Evolutionary conservation across 1,140 invertebrate species (phyloP).

Genomic region (Leucophenga varia): DNA sequence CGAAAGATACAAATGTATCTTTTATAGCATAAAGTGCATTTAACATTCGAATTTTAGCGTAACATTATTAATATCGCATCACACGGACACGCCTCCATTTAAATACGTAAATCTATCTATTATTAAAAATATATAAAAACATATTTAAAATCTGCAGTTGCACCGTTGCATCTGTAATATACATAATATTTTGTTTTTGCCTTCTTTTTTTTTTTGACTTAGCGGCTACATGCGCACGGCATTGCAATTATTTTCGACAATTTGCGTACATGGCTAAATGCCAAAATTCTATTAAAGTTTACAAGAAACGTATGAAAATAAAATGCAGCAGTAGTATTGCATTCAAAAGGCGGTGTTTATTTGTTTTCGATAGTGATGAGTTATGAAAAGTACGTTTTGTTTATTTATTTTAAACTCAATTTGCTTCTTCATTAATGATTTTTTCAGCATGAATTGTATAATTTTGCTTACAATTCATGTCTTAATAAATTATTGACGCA

Average conservation of each 20-base stretch:
- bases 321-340: too few relatives aligned
- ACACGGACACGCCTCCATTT: background rate
- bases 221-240: background rate
- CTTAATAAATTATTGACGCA: too few relatives aligned
- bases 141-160: too few relatives aligned
- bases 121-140: too few relatives aligned
- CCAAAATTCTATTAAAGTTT: background rate
- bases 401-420: slow-evolving; percentile 1
- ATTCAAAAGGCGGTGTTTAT: background rate
- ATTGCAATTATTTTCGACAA: slow-evolving; percentile 1
- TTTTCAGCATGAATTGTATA: background rate
- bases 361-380: background rate
- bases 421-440: background rate
- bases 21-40: background rate
- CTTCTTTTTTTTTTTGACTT: background rate
- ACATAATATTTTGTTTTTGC: background rate
- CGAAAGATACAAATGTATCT: background rate
- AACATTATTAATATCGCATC: background rate
- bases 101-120: too few relatives aligned
- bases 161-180: background rate
- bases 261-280: slow-evolving; percentile 4
- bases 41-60: background rate
- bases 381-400: background rate
- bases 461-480: slow-evolving; percentile 1
- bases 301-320: too few relatives aligned